These are phyloP conservation scores for Tricholaema leucomelas DNA, from an alignment of 2,113 vertebrate species.

Conservation along the genomic window DNA sequence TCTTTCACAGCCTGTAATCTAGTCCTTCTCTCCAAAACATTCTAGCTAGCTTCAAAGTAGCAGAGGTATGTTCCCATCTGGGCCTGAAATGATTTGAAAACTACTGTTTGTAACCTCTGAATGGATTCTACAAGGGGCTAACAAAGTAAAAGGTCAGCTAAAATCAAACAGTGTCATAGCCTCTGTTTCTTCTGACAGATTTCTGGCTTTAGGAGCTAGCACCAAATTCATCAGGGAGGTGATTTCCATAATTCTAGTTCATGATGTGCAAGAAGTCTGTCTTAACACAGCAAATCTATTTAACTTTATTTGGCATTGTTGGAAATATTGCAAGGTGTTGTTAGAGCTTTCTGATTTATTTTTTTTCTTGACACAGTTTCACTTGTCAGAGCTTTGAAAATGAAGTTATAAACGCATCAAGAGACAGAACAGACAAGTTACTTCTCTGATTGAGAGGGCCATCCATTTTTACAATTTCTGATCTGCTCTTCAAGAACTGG, in stretches of 20 bases:
- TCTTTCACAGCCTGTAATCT: too few relatives aligned
- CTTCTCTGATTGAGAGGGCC: neutral
- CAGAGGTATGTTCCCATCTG: neutral
- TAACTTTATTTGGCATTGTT: neutral
- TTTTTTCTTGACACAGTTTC: neutral
- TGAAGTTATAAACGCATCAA: neutral
- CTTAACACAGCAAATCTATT: neutral
- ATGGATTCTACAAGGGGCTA: neutral
- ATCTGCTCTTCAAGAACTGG: neutral
- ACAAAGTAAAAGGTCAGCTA: neutral
- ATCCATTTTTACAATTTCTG: neutral
- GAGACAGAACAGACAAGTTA: neutral
- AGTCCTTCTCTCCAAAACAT: too few relatives aligned
- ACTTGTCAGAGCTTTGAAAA: neutral
- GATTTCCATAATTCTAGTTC: neutral
- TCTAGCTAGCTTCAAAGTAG: too few relatives aligned
- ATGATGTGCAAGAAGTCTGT: neutral
- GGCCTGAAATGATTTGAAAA: neutral
- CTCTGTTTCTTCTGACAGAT: neutral
- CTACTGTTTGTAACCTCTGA: neutral
- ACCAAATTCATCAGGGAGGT: neutral
- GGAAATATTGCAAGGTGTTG: neutral
- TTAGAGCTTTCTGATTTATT: neutral
- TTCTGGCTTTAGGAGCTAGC: neutral
- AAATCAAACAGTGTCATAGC: neutral